A percentile compares a stretch with the other conserved stretches of the same genome.
Conservation (phyloP, 1,140 invertebrate genomes). For the Drosophila lowei region DNA sequence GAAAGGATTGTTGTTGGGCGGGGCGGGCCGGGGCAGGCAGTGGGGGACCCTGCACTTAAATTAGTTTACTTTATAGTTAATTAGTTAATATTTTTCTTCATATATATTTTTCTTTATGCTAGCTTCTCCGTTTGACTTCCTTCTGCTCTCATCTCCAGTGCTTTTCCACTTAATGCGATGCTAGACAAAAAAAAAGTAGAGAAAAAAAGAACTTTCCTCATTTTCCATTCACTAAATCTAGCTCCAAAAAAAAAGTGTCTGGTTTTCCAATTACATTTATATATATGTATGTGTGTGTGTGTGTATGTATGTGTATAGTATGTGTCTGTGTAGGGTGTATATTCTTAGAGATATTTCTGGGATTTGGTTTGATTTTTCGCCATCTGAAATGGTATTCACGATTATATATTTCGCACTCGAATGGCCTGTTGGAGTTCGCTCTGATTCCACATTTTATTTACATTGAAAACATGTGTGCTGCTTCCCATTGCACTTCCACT, state of each 20-base stretch:
- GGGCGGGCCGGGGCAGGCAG: too few species aligned
- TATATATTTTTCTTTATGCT: slow-evolving; percentile 28
- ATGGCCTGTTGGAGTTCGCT: not conserved
- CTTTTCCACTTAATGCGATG: slow-evolving; percentile 39
- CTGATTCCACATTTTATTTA: slow-evolving; percentile 62
- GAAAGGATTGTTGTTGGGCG: too few species aligned
- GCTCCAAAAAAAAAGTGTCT: slow-evolving; percentile 50
- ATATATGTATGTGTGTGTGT: slow-evolving; percentile 17
- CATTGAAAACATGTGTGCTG: slow-evolving; percentile 45
- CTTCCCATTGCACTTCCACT: slow-evolving; percentile 4
- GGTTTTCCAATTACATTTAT: slow-evolving; percentile 13
- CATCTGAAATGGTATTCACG: slow-evolving; percentile 10
- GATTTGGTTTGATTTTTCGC: slow-evolving; percentile 58
- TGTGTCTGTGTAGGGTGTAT: slow-evolving; percentile 10
- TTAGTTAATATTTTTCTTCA: slow-evolving; percentile 29
- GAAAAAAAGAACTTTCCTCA: not conserved
- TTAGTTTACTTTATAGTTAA: slow-evolving; percentile 34
- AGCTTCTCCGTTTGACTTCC: slow-evolving; percentile 28
- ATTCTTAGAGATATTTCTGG: slow-evolving; percentile 40
- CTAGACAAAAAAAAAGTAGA: slow-evolving; percentile 48
- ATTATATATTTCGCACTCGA: slow-evolving; percentile 5
- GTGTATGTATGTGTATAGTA: slow-evolving; percentile 28
- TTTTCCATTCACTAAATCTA: slow-evolving; percentile 49
- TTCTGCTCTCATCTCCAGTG: slow-evolving; percentile 16
- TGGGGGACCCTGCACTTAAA: slow-evolving; percentile 26